phyloP scores from a whole-genome alignment of 2,888 invertebrate genomes.

The Papilio elwesi region DNA sequence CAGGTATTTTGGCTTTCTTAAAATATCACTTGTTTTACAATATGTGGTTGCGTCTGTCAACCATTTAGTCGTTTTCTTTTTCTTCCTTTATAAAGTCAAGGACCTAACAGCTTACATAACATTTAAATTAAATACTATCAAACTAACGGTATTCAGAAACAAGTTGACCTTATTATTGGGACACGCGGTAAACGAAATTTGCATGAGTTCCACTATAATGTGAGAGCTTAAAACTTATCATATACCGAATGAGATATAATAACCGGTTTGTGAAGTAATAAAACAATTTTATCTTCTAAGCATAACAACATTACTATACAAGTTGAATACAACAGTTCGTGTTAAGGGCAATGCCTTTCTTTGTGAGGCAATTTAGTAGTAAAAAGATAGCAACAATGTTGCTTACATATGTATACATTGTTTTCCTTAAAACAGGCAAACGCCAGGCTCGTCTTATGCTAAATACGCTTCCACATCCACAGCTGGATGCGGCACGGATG shows the following conservation, averaged over 20 bases:
- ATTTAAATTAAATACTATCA: background rate
- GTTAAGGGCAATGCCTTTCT: background rate
- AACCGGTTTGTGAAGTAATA: background rate
- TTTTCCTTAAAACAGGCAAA: too few species aligned
- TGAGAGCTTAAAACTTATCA: background rate
- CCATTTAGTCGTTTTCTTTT: too few species aligned
- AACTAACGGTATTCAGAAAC: conserved; percentile 2
- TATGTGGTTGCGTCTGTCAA: too few species aligned
- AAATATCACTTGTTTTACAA: too few species aligned
- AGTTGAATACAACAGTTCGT: background rate
- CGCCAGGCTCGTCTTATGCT: too few species aligned
- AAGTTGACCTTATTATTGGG: background rate
- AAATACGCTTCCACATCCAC: too few species aligned
- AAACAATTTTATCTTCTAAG: conserved; percentile 3
- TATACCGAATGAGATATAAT: background rate
- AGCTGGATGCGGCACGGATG: too few species aligned
- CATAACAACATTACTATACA: background rate
- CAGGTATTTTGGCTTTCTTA: too few species aligned
- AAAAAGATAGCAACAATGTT: conserved; percentile 1
- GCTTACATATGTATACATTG: background rate
- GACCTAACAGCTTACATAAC: too few species aligned
- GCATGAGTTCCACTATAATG: background rate
- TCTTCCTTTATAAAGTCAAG: too few species aligned
- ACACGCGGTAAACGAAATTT: background rate
- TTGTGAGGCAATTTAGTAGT: background rate